Evolutionary conservation across 2,113 vertebrate genomes (phyloP).

Genomic region (Apteryx owenii): DNA sequence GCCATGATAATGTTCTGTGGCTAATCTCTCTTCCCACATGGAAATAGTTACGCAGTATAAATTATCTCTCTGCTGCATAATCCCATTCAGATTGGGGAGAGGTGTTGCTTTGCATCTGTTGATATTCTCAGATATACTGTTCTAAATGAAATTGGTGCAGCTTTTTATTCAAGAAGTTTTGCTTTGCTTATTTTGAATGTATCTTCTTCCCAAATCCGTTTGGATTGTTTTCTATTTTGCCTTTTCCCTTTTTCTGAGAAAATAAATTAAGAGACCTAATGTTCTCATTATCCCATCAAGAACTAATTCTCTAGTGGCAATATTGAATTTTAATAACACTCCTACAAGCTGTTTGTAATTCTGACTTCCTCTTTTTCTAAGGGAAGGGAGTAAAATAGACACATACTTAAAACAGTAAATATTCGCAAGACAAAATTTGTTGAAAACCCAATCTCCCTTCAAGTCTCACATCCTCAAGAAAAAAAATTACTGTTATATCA

Average conservation of each 20-base stretch:
- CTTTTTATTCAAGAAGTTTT: background rate
- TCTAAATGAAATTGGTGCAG: background rate
- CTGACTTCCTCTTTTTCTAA: background rate
- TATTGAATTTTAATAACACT: constrained; percentile 7
- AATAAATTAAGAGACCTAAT: background rate
- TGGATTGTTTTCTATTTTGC: background rate
- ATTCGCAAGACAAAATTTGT: background rate
- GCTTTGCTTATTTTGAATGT: background rate
- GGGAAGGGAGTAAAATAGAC: background rate
- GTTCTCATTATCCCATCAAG: background rate
- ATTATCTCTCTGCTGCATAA: background rate
- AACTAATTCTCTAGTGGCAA: background rate
- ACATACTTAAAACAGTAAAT: background rate
- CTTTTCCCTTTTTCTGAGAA: background rate
- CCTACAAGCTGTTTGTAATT: background rate
- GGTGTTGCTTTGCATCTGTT: background rate
- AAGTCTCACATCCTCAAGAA: background rate
- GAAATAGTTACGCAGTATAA: background rate
- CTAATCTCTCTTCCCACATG: background rate
- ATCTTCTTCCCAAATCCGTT: background rate
- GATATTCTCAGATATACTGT: background rate
- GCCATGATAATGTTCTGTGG: background rate
- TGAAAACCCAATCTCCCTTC: background rate
- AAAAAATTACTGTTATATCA: background rate
- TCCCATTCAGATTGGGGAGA: background rate